Base-by-base conservation (phyloP, 2,888 invertebrate genomes). In the Synergus itoensis region DNA sequence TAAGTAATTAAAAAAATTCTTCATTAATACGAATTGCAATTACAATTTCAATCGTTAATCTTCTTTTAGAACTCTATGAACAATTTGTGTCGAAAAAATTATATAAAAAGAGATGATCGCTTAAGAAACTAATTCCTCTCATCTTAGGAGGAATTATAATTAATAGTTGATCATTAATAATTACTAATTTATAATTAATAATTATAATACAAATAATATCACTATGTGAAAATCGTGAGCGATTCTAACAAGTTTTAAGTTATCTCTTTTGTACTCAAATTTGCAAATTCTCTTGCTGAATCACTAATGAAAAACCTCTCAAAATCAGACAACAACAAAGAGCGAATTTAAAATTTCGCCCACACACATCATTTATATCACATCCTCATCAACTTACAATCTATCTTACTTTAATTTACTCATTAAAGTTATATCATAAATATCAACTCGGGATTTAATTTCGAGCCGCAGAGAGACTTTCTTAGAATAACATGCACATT, bases 331-430 rank as follows among this genome's bases (percentile, higher is more conserved):
- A 67, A 63, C 65, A 75, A 79, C 57, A 43, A 41, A 78, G n/a
- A 14, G 41, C 77, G 41, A 75, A 75, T 75, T 65, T 65, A 60
- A 77, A 80, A 69, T 45, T 21, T 48, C 48, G 67, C n/a, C 48
- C 76, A 77, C 62, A 73, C 67, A 60, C 63, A 36, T 69, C 53
- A 21, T 28, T 76, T 41, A 45, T 60, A 43, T 57, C 69, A 53
- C 80, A 78, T 75, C 48, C 67, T 77, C 69, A 79, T 78, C 75
- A 65, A 69, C 64, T 57, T 76, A 65, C 21, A 67, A 78, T 76
- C 78, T 81, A 75, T 62, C 57, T 67, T 67, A 80, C 79, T 64
- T 75, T 41, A 77, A 11, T 84, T 82, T 81, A 81, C 84, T 84
- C 81, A 84, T 81, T 65, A 73, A 81, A 76, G 80, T 79, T n/a